These are phyloP conservation scores for Myzus persicae DNA, from an alignment of 1,140 invertebrate species.

Conservation along the genomic window DNA sequence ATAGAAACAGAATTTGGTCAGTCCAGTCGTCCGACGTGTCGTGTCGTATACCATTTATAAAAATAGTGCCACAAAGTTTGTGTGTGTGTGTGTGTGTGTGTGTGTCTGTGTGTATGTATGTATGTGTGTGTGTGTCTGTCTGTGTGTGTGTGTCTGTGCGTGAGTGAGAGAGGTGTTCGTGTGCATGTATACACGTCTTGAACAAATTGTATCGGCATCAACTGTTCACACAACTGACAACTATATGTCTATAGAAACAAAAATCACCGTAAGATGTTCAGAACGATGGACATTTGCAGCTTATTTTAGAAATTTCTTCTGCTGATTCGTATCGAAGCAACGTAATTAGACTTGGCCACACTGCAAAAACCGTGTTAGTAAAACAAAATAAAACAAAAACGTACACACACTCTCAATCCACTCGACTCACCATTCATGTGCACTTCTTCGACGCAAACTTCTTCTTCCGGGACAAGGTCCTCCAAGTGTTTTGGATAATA, in stretches of 20 bases:
- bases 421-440: constrained; percentile 50
- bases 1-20: constrained; percentile 56
- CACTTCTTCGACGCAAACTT: constrained; percentile 55
- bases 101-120: neutral
- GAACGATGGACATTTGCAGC: constrained; percentile 20
- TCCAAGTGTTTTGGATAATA: constrained; percentile 43
- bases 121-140: neutral
- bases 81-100: neutral
- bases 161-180: neutral
- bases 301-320: constrained; percentile 42
- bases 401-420: constrained; percentile 44
- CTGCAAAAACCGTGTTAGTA: constrained; percentile 54
- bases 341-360: constrained; percentile 50
- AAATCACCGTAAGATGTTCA: constrained; percentile 38
- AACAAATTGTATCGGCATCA: constrained; percentile 46
- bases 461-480: constrained; percentile 46
- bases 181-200: neutral
- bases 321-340: neutral
- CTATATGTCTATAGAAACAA: constrained; percentile 34
- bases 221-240: constrained; percentile 28
- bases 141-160: neutral
- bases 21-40: constrained; percentile 52
- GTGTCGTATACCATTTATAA: constrained; percentile 55
- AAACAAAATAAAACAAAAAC: constrained; percentile 43
- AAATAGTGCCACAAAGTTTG: constrained; percentile 46